A percentile compares a stretch with the other conserved stretches of the same genome.
Conservation (phyloP, 2,888 invertebrate genomes). For the Agrochola litura region DNA sequence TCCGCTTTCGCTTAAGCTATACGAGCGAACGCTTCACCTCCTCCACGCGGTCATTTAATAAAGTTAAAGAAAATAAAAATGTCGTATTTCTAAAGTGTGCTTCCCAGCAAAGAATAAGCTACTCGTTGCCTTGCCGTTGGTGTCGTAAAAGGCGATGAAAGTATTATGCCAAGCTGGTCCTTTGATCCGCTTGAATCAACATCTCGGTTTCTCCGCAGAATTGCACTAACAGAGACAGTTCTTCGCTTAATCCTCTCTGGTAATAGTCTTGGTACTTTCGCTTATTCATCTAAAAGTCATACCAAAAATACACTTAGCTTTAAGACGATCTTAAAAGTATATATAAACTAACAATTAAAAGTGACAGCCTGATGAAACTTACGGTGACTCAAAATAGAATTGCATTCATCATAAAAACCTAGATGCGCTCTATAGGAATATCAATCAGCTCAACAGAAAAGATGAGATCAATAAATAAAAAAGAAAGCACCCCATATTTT, state of each 20-base stretch:
- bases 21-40: constrained; percentile 2
- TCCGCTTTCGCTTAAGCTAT: constrained; percentile 50
- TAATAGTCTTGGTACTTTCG: not conserved
- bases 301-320: not conserved
- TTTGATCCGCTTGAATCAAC: constrained; percentile 39
- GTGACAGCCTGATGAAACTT: not conserved
- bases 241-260: not conserved
- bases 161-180: constrained; percentile 28
- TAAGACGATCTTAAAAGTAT: not conserved
- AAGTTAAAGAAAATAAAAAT: not conserved
- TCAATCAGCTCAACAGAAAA: not conserved
- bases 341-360: not conserved
- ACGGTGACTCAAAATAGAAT: not conserved
- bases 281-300: constrained; percentile 3
- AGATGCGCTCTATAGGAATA: not conserved
- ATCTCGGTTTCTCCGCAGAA: not conserved
- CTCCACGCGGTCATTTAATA: constrained; percentile 11
- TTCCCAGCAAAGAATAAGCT: constrained; percentile 24
- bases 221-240: not conserved
- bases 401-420: not conserved
- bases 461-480: not conserved
- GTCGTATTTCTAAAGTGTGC: constrained; percentile 5
- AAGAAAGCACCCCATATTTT: not conserved
- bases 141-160: constrained; percentile 43
- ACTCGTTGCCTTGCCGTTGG: constrained; percentile 9